Evolutionary conservation across 1,140 invertebrate species (phyloP), one percentile per base, ranked within the genome.

Genomic region (Paramacrobiotus metropolitanus): DNA sequence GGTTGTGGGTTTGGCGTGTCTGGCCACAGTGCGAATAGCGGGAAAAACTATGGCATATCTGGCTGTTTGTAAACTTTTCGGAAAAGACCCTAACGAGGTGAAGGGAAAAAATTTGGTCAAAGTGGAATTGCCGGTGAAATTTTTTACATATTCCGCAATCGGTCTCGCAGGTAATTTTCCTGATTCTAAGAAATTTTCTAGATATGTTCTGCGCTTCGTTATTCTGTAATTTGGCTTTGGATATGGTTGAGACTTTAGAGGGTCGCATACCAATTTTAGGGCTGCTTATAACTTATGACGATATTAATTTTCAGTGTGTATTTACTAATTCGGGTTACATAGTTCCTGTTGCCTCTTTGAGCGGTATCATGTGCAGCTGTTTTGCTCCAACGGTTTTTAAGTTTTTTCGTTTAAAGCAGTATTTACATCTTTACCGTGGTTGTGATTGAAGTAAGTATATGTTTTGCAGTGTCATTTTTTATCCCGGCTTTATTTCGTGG

Each of bases 51-150:
- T 82, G 0, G 80, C 80, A 2, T 83, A 84, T 70, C 78, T 78
- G 21, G 75, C 80, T 60, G 72, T 85, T 20, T 83, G 83, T 72
- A 78, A 79, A 29, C 68, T 87, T 59, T 72, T 85, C 29, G 76
- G 77, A 66, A 72, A 81, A 59, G 79, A 85, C 68, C 77, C 67
- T 1, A 68, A 64, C 4, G 63, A 70, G 77, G 80, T 62, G 30
- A 67, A 66, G 29, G 67, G 66, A 30, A 68, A 68, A 60, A 67
- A 71, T 60, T 66, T 65, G 44, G 62, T 68, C 21, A 59, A 65
- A 63, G 81, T 87, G 2, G 86, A 90, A 68, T 74, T 87, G 61
- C 77, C 82, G 61, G 84, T 83, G 68, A 89, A 86, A 71, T 89
- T 84, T 69, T 74, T 87, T 34, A 81, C 80, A 59, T 87, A 83